phyloP scores from a whole-genome alignment of 2,888 invertebrate genomes.

The Rhogogaster chlorosoma region DNA sequence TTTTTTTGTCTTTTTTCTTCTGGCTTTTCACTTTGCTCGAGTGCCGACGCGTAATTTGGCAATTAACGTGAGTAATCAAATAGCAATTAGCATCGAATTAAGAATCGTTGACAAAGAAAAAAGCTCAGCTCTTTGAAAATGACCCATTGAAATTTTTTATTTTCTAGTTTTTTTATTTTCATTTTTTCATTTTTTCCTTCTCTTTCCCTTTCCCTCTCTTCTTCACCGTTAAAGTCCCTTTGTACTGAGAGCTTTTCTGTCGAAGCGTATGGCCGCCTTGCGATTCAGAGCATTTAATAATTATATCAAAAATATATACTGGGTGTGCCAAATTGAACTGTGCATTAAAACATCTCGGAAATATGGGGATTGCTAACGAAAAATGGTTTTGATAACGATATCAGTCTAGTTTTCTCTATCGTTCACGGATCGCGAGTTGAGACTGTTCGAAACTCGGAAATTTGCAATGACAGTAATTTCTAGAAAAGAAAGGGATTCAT shows the following conservation, averaged over 20 bases:
- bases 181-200: not conserved
- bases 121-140: not conserved
- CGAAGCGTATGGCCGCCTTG: not conserved
- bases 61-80: constrained; percentile 42
- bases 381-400: too few species aligned
- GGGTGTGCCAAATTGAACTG: too few species aligned
- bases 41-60: constrained; percentile 23
- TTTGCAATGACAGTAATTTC: too few species aligned
- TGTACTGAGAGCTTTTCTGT: not conserved
- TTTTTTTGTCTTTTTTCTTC: not conserved
- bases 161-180: not conserved
- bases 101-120: constrained; percentile 21
- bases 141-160: not conserved
- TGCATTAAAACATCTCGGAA: too few species aligned
- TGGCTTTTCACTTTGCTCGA: constrained; percentile 35
- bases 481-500: too few species aligned
- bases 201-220: not conserved
- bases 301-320: not conserved
- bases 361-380: too few species aligned
- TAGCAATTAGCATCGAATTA: constrained; percentile 49
- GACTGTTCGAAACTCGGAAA: too few species aligned
- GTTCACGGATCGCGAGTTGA: too few species aligned
- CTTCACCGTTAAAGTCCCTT: not conserved
- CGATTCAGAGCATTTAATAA: not conserved
- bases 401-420: too few species aligned